Percentiles rank a stretch among this genome's conserved stretches.
These are phyloP conservation scores for Gambusia yucatana DNA, from an alignment of 2,797 vertebrate genomes.

Conservation along the genomic window DNA sequence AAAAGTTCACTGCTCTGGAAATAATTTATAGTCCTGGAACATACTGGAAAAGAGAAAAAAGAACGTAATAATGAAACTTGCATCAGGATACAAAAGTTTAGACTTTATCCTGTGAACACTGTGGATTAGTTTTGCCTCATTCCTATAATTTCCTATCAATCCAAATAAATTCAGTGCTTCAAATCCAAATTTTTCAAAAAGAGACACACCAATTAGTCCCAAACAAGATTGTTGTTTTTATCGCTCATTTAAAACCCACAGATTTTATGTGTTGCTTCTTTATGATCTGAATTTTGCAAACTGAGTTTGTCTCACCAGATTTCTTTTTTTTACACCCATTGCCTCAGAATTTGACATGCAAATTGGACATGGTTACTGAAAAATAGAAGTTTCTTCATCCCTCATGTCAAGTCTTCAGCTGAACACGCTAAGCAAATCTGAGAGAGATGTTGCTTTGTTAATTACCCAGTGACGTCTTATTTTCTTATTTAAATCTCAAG, in stretches of 20 bases:
- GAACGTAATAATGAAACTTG: neutral
- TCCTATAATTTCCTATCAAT: neutral
- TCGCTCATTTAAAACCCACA: neutral
- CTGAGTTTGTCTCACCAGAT: neutral
- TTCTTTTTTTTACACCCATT: neutral
- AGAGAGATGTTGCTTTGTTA: neutral
- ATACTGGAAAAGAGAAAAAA: neutral
- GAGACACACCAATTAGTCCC: neutral
- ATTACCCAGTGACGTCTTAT: neutral
- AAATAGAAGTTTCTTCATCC: neutral
- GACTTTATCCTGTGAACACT: neutral
- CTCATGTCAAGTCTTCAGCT: neutral
- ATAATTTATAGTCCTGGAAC: neutral
- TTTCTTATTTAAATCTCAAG: neutral
- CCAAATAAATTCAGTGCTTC: neutral
- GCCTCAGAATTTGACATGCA: neutral
- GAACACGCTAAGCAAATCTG: neutral
- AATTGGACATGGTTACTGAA: neutral
- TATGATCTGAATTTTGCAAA: neutral
- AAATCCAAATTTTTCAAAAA: neutral
- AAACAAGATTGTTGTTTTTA: neutral
- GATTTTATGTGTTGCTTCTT: neutral
- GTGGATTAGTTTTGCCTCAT: neutral
- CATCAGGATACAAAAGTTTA: neutral
- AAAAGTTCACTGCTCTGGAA: slow-evolving; percentile 6